Conservation (phyloP, 2,113 vertebrate genomes). For the Diphyllodes magnificus region DNA sequence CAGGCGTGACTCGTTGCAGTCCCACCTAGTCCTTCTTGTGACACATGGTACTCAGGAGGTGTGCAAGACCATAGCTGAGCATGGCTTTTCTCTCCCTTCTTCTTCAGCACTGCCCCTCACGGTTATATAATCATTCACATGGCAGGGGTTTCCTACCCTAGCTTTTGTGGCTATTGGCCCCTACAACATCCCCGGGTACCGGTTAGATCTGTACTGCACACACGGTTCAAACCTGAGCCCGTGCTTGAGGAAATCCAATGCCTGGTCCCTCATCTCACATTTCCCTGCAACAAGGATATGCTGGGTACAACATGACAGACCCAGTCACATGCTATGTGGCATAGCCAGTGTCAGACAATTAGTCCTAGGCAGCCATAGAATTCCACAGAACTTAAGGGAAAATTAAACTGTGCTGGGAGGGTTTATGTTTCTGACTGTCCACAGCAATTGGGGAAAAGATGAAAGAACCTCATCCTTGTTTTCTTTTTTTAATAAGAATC, state of each 20-base stretch:
- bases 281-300: neutral
- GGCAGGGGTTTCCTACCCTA: neutral
- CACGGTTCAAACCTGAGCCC: neutral
- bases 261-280: neutral
- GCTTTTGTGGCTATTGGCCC: neutral
- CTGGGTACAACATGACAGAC: neutral
- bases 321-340: neutral
- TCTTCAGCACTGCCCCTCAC: neutral
- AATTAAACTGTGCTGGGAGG: neutral
- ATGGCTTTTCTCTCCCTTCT: neutral
- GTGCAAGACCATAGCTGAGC: neutral
- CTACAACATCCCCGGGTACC: accelerated
- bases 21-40: neutral
- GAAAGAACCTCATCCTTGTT: neutral
- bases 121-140: accelerated
- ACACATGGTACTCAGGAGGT: neutral
- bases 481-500: neutral
- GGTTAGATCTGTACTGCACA: neutral
- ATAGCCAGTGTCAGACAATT: neutral
- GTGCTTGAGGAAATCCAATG: accelerated
- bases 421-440: neutral
- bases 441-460: neutral
- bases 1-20: neutral
- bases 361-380: neutral
- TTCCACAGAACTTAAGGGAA: neutral